Base-by-base conservation (phyloP, 35 echinoderm and acorn worm genomes). In the Ptychodera flava region DNA sequence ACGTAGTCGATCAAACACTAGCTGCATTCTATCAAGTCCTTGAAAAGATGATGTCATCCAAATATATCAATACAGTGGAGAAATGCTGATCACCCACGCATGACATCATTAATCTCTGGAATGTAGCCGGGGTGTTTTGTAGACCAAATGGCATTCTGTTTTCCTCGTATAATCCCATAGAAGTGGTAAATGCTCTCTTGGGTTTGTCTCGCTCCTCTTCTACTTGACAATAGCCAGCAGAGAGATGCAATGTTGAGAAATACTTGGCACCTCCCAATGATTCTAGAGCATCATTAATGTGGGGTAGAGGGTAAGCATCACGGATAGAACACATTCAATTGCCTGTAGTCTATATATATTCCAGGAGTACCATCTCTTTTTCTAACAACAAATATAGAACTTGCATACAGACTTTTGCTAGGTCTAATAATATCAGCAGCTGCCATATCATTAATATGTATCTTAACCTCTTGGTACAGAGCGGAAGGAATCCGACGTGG, bases 11-110 rank as follows among this genome's bases (percentile, higher is more conserved):
- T 64, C 30, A 0, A 89, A 76, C 22, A 89, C 80, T 33, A 77
- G 28, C 22, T 35, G 45, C 29, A 83, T 0, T 88, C 80, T 88
- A 35, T 37, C 6, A 14, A 89, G 81, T n/a, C n/a, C n/a, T n/a
- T n/a, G n/a, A 94, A 0, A 94, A 76, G 0, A 90, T 79, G 14
- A 93, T 83, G 35, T 93, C 92, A 83, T 93, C 92, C 16, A 93
- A 81, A 36, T 93, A 93, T 16, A 93, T 12, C 0, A 93, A 29
- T 14, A 90, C 6, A 1, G 86, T 6, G 0, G 83, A 75, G 34
- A 86, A n/a, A n/a, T n/a, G n/a, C n/a, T n/a, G n/a, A n/a, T n/a
- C n/a, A n/a, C n/a, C n/a, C n/a, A n/a, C n/a, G n/a, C n/a, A n/a
- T n/a, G n/a, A n/a, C n/a, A 82, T 88, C 77, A 79, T 28, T 33